Evolutionary conservation across 37 sponge, comb jelly and placozoan genomes (phyloP).

Genomic region (Bolinopsis microptera): DNA sequence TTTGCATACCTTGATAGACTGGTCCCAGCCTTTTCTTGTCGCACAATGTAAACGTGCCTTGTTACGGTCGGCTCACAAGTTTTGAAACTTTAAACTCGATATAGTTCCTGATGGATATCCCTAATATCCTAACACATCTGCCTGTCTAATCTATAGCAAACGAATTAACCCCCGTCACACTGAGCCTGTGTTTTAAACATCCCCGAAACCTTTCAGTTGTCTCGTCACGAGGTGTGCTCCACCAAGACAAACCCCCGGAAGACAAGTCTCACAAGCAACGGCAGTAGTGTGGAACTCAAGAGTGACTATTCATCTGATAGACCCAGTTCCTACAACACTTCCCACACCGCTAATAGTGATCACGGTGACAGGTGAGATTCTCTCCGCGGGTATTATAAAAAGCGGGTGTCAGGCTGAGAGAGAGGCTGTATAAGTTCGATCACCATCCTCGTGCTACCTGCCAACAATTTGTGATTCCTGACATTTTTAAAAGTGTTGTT

Average conservation of each 20-base stretch:
- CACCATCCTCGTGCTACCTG: not conserved
- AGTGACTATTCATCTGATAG: slow-evolving; percentile 46
- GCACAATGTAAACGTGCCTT: not conserved
- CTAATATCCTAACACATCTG: not conserved
- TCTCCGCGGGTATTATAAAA: too few species aligned
- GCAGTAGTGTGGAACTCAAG: slow-evolving; percentile 52
- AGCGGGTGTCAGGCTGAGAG: not conserved
- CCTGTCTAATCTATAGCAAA: not conserved
- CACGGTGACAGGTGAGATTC: slow-evolving; percentile 14
- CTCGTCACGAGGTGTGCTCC: slow-evolving; percentile 49
- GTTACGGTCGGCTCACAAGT: not conserved
- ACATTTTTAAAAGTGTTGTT: not conserved
- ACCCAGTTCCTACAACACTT: slow-evolving; percentile 32
- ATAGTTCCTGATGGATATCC: too few species aligned
- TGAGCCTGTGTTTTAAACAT: not conserved
- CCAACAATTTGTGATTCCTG: not conserved
- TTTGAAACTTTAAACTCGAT: not conserved
- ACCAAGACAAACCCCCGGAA: slow-evolving; percentile 48
- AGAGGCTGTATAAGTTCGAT: not conserved
- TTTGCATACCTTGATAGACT: not conserved
- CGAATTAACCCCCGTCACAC: not conserved
- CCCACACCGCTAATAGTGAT: not conserved
- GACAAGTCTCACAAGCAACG: slow-evolving; percentile 58
- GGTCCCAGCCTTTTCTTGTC: not conserved
- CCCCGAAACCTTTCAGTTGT: slow-evolving; percentile 6